phyloP scores from a whole-genome alignment of 2,888 invertebrate genomes.

The Erebia palarica region DNA sequence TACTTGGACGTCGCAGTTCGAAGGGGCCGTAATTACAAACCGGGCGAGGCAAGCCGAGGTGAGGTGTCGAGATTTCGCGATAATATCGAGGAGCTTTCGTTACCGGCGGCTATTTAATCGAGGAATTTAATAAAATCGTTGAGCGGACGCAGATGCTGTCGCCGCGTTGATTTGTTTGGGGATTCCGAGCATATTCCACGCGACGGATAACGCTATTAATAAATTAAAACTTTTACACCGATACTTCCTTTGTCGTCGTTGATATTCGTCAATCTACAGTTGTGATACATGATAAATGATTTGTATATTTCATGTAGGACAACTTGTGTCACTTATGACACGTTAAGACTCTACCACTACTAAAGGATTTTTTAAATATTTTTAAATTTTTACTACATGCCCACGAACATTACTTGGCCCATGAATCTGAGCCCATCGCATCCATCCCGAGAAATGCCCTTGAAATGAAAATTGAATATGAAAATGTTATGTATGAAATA shows the following conservation, averaged over 20 bases:
- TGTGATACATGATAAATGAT: no score
- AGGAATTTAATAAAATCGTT: slow-evolving; percentile 72
- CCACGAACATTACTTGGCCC: neutral
- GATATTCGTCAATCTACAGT: neutral
- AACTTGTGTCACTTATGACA: no score
- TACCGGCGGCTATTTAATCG: slow-evolving; percentile 67
- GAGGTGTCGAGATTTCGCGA: slow-evolving; percentile 67
- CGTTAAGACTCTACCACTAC: no score
- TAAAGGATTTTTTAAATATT: neutral
- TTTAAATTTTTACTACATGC: neutral
- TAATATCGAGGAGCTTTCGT: slow-evolving; percentile 68
- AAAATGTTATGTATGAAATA: no score
- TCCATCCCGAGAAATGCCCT: no score
- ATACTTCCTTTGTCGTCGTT: slow-evolving; percentile 14
- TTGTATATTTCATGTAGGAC: no score
- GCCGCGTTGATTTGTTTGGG: slow-evolving; percentile 58
- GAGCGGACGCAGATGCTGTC: slow-evolving; percentile 46
- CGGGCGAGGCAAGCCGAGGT: slow-evolving; percentile 14
- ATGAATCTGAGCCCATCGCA: no score
- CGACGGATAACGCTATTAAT: slow-evolving; percentile 30
- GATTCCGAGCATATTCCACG: slow-evolving; percentile 33
- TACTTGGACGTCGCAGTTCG: slow-evolving; percentile 10
- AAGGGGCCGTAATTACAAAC: slow-evolving; percentile 30
- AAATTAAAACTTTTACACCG: slow-evolving; percentile 28
- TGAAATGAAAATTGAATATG: no score